Evolutionary conservation across 2,888 invertebrate species (phyloP).

Genomic region (Eumerus sabulonum): DNA sequence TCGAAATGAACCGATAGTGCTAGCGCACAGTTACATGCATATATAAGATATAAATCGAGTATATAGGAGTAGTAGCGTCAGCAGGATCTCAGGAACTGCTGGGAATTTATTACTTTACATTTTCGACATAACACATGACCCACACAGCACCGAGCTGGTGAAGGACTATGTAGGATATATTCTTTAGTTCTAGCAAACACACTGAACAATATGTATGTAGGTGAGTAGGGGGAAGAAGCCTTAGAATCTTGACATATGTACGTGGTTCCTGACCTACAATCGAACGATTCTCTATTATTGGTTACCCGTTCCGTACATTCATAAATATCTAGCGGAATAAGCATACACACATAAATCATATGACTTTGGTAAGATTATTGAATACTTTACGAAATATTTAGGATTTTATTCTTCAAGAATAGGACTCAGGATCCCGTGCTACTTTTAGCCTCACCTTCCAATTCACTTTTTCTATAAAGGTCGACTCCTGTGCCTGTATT

Average conservation of each 20-base stretch:
- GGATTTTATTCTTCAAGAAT: constrained; percentile 24
- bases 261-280: no score
- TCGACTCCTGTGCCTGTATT: constrained; percentile 13
- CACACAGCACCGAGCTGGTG: background rate
- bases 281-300: no score
- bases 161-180: no score
- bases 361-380: constrained; percentile 39
- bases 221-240: no score
- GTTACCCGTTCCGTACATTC: no score
- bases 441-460: no score
- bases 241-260: no score
- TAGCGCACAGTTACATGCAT: constrained; percentile 20
- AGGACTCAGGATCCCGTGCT: background rate
- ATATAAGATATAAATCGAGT: background rate
- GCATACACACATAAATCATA: background rate
- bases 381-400: constrained; percentile 44
- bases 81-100: constrained; percentile 21
- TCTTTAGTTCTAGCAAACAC: no score
- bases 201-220: no score
- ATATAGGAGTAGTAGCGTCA: constrained; percentile 2
- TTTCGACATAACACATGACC: constrained; percentile 34
- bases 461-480: constrained; percentile 49
- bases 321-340: background rate
- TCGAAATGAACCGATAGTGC: constrained; percentile 11
- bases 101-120: constrained; percentile 39